Conservation (phyloP, 2,113 vertebrate genomes). For the Nanger granti region DNA sequence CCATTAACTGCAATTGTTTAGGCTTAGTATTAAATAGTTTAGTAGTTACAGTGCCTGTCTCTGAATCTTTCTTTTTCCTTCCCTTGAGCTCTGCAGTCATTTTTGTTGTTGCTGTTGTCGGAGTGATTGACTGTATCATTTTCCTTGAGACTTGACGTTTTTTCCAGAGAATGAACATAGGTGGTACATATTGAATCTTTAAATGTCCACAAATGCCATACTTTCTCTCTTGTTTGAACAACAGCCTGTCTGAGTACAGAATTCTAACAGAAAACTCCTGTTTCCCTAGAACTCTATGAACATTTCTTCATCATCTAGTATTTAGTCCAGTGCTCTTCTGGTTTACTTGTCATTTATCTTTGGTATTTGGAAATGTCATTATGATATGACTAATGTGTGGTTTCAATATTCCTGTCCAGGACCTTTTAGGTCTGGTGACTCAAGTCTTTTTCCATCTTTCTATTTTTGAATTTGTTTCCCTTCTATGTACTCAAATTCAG, state of each 20-base stretch:
- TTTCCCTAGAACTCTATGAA: not conserved
- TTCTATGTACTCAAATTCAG: not conserved
- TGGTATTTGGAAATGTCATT: conserved; percentile 31
- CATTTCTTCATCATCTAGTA: not conserved
- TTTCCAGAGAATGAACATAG: not conserved
- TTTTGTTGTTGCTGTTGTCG: not conserved
- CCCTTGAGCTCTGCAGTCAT: not conserved
- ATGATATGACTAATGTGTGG: not conserved
- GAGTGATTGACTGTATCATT: not conserved
- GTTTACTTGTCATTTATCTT: conserved; percentile 3
- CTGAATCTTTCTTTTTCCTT: not conserved
- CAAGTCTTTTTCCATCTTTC: not conserved
- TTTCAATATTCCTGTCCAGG: not conserved
- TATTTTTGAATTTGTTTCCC: not conserved
- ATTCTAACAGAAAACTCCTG: not conserved
- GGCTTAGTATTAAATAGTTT: not conserved
- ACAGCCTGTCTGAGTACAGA: not conserved
- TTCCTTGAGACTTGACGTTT: not conserved
- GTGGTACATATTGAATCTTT: not conserved
- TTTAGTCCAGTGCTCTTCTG: not conserved
- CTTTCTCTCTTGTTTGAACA: not conserved
- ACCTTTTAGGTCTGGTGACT: not conserved
- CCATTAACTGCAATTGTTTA: not conserved
- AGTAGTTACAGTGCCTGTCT: not conserved
- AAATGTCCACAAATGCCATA: not conserved